phyloP scores from a whole-genome alignment of 2,797 vertebrate genomes.

The Pseudomugil gertrudae region DNA sequence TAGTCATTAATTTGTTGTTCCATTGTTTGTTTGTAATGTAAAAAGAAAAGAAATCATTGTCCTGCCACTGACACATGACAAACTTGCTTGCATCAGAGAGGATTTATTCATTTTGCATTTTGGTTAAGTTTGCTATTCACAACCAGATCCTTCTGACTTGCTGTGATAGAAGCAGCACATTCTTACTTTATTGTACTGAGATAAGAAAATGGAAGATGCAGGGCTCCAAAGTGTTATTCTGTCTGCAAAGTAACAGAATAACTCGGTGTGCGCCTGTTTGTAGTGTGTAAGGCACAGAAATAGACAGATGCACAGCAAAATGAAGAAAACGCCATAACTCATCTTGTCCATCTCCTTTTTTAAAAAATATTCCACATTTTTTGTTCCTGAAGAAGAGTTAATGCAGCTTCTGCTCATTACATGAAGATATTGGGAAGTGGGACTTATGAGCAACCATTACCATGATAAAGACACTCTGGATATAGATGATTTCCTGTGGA shows the following conservation, averaged over 20 bases:
- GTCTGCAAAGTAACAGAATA: conserved; percentile 48
- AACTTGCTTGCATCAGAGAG: conserved; percentile 49
- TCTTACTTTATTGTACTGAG: conserved; percentile 36
- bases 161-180: conserved; percentile 13
- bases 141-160: conserved; percentile 23
- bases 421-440: conserved; percentile 72
- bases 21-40: conserved; percentile 7
- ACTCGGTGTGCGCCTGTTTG: conserved; percentile 39
- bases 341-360: conserved; percentile 62
- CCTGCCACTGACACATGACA: conserved; percentile 33
- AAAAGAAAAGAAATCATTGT: conserved; percentile 34
- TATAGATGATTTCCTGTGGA: conserved; percentile 78
- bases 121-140: conserved; percentile 32
- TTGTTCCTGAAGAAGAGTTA: conserved; percentile 68
- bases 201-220: conserved; percentile 17
- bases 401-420: conserved; percentile 61
- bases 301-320: conserved; percentile 63
- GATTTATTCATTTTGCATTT: conserved; percentile 39
- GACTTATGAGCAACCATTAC: conserved; percentile 62
- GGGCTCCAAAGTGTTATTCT: conserved; percentile 32
- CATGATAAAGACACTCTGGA: conserved; percentile 72
- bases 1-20: conserved; percentile 56
- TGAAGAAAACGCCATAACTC: conserved; percentile 63
- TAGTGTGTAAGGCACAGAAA: conserved; percentile 38
- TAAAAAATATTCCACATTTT: conserved; percentile 55